Evolutionary conservation across 2,797 vertebrate genomes (phyloP), one percentile per base, ranked within the genome.

Genomic region (Centropyge bicolor): DNA sequence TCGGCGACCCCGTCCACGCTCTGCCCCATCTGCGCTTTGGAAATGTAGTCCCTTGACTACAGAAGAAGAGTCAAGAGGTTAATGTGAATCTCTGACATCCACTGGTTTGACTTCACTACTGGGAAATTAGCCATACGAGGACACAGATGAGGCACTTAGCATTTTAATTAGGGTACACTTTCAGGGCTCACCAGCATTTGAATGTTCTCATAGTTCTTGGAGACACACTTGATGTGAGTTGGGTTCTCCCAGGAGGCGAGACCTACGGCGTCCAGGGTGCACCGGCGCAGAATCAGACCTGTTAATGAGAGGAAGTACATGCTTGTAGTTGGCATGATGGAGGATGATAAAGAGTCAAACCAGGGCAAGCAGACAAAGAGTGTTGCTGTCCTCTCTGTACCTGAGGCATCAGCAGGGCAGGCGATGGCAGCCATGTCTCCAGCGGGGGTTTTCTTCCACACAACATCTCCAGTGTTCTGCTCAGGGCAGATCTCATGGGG

Each of bases 401-500:
- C 98, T 4, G 97, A 95, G 67, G 98, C 96, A 0, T 98, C 97
- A 19, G 96, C 90, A 1, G 98, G 97, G 86, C 98, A 99, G 27
- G 95, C 90, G 11, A 96, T 93, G 0, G 97, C 95, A 0, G 97
- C 97, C 48, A 96, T 95, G 38, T 99, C 98, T 57, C 98, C 98
- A 0, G 97, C 97, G 0, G 97, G 96, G 0, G 98, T 99, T 88
- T 95, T 96, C 81, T 98, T 99, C 98, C 98, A 99, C 73, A 97
- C 93, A 66, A 97, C 92, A 0, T 96, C 92, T 31, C 92, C 96
- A 2, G 95, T 94, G 74, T 55, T 97, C 84, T 99, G 96, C 85
- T 99, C 98, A 0, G 95, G 94, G 74, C 98, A 99, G 90, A 99
- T 99, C 91, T 99, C 98, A 0, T 99, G 97, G 62, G 98, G 97